Conservation (phyloP, 2,113 vertebrate species). For the Neodontobutis hainanensis region DNA sequence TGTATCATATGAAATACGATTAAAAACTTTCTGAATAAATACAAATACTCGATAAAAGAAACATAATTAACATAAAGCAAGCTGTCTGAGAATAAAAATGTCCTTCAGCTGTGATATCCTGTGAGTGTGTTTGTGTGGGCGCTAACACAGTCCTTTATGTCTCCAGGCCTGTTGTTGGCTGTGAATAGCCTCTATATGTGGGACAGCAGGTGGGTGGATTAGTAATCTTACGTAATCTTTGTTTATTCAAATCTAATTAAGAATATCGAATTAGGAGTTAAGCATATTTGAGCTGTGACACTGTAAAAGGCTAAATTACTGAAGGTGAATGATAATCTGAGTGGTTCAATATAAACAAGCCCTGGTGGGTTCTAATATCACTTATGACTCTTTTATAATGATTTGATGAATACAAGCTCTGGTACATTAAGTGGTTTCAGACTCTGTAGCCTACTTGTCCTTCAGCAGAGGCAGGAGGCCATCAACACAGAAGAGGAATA, state of each 20-base stretch:
- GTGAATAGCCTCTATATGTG: constrained; percentile 47
- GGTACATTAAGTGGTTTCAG: too few species aligned
- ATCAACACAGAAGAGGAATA: too few species aligned
- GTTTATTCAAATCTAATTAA: constrained; percentile 21
- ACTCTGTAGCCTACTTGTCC: too few species aligned
- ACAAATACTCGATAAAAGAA: too few species aligned
- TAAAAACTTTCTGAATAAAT: too few species aligned
- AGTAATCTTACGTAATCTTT: constrained; percentile 32
- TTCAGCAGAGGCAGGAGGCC: neutral
- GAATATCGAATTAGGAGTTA: constrained; percentile 24
- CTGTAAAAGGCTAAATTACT: constrained; percentile 22
- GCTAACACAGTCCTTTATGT: neutral
- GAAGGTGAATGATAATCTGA: constrained; percentile 28
- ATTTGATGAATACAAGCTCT: neutral
- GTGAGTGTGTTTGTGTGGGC: constrained; percentile 26
- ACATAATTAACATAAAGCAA: neutral
- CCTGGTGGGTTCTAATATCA: constrained; percentile 7
- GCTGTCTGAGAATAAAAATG: neutral
- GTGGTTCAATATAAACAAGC: constrained; percentile 22
- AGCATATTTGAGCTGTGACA: constrained; percentile 28
- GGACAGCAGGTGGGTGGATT: constrained; percentile 53
- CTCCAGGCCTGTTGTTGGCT: constrained; percentile 18
- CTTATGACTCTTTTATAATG: constrained; percentile 8
- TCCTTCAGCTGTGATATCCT: constrained; percentile 16
- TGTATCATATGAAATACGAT: too few species aligned